Percentiles rank a stretch among this genome's conserved stretches.
phyloP scores from a whole-genome alignment of 2,888 invertebrate genomes.

The Alviniconcha strummeri region DNA sequence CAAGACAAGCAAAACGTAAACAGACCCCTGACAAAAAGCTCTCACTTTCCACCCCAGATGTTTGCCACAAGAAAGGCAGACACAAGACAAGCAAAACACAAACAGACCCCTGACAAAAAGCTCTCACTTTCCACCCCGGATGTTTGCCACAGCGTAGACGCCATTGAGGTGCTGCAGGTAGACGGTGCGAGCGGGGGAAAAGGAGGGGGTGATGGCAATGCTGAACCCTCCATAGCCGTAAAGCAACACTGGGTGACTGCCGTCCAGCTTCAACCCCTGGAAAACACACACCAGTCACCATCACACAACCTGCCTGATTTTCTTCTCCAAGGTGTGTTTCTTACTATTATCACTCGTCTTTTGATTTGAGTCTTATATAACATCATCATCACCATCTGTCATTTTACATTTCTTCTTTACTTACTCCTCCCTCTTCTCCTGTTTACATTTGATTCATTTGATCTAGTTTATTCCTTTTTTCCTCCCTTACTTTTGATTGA shows the following conservation, averaged over 20 bases:
- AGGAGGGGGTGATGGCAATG: conserved; percentile 91
- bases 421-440: too few species aligned
- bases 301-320: neutral
- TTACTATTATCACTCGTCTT: neutral
- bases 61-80: too few species aligned
- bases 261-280: conserved; percentile 81
- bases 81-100: too few species aligned
- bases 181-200: conserved; percentile 89
- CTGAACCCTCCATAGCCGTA: conserved; percentile 99
- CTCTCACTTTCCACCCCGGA: conserved; percentile 94
- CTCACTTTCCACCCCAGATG: conserved; percentile 67
- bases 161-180: conserved; percentile 93
- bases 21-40: too few species aligned
- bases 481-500: too few species aligned
- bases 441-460: too few species aligned
- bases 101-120: too few species aligned
- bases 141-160: conserved; percentile 92
- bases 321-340: neutral
- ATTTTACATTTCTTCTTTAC: too few species aligned
- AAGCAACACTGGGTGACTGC: conserved; percentile 87
- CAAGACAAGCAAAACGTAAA: too few species aligned
- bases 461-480: too few species aligned
- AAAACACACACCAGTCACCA: conserved; percentile 28
- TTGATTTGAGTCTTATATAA: neutral
- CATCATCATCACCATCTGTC: neutral